Conservation (phyloP, 1,140 invertebrate genomes). For the Bradysia coprophila region DNA sequence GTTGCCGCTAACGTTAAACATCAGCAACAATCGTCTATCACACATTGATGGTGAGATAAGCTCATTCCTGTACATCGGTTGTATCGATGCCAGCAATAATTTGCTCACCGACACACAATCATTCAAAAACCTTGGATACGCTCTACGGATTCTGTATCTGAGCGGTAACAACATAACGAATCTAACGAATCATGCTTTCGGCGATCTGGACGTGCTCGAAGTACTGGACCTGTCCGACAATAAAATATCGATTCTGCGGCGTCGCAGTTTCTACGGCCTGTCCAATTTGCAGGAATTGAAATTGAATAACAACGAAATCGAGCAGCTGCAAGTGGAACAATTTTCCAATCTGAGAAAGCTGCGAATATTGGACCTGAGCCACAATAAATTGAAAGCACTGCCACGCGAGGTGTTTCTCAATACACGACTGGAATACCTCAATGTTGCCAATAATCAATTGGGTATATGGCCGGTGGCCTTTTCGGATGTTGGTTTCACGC, state of each 20-base stretch:
- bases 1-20: conserved; percentile 40
- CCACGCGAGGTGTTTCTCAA: conserved; percentile 63
- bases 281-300: conserved; percentile 57
- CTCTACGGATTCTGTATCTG: conserved; percentile 42
- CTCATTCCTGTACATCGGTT: conserved; percentile 34
- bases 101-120: conserved; percentile 41
- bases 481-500: conserved; percentile 51
- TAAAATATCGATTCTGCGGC: conserved; percentile 45
- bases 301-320: conserved; percentile 55
- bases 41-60: conserved; percentile 33
- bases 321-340: conserved; percentile 58
- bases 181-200: conserved; percentile 51
- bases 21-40: conserved; percentile 46
- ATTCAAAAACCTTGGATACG: conserved; percentile 36
- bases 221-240: conserved; percentile 57
- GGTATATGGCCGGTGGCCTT: conserved; percentile 50
- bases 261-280: conserved; percentile 54
- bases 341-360: conserved; percentile 61
- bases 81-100: conserved; percentile 52
- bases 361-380: conserved; percentile 52
- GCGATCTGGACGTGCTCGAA: conserved; percentile 45
- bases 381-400: conserved; percentile 55
- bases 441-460: conserved; percentile 62
- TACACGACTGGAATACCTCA: conserved; percentile 59
- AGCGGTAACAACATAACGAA: conserved; percentile 53